These are phyloP conservation scores for Hypotaenidia philippensis DNA, from an alignment of 2,797 vertebrate genomes.

Conservation along the genomic window DNA sequence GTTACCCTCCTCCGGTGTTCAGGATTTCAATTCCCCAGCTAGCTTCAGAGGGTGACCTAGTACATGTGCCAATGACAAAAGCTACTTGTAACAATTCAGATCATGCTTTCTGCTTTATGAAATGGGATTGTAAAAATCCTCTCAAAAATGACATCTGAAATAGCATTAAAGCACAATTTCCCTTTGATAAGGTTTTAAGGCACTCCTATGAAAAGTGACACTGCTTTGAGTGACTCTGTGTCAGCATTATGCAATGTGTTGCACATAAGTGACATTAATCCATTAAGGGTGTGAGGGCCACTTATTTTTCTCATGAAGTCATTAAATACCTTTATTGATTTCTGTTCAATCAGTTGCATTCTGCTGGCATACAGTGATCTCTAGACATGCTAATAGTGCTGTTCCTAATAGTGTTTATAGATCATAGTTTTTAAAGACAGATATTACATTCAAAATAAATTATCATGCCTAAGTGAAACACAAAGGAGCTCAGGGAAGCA, in stretches of 20 bases:
- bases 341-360: constrained; percentile 80
- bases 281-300: constrained; percentile 85
- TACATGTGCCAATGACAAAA: constrained; percentile 73
- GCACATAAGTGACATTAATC: constrained; percentile 79
- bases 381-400: constrained; percentile 58
- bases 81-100: constrained; percentile 76
- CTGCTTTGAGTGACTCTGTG: constrained; percentile 65
- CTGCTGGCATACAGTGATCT: constrained; percentile 45
- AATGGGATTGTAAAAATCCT: constrained; percentile 81
- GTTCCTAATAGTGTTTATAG: constrained; percentile 53
- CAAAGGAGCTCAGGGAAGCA: constrained; percentile 32
- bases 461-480: constrained; percentile 43
- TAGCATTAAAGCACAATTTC: constrained; percentile 82
- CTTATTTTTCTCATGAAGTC: constrained; percentile 84
- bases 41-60: constrained; percentile 63
- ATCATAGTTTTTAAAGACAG: constrained; percentile 45
- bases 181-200: constrained; percentile 79
- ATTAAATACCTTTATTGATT: constrained; percentile 86
- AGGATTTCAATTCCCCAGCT: constrained; percentile 52
- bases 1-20: not conserved
- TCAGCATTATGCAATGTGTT: constrained; percentile 79
- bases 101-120: constrained; percentile 78
- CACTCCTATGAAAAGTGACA: constrained; percentile 81
- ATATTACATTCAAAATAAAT: constrained; percentile 53
- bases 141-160: constrained; percentile 81